Conservation (phyloP, 2,797 vertebrate genomes). For the Danio jaintianensis region DNA sequence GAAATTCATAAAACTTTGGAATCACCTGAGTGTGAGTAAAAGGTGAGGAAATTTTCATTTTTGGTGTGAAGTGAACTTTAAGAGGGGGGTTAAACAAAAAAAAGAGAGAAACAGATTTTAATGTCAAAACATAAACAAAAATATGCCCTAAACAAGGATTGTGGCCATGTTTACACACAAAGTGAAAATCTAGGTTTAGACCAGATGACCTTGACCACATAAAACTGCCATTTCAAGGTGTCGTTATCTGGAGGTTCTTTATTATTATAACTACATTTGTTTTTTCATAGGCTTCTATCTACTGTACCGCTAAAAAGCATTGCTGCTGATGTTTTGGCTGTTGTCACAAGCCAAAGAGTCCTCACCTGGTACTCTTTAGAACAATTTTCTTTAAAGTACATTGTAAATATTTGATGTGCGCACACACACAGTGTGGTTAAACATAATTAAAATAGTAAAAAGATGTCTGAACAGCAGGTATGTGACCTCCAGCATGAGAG, state of each 20-base stretch:
- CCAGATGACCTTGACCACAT: neutral
- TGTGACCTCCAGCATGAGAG: neutral
- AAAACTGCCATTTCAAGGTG: neutral
- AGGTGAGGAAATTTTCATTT: too few species aligned
- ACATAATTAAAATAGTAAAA: neutral
- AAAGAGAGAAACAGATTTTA: neutral
- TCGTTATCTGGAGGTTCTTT: conserved; percentile 2
- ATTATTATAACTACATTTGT: too few species aligned
- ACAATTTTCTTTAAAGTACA: neutral
- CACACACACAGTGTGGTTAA: neutral
- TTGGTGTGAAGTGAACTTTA: too few species aligned
- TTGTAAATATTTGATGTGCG: neutral
- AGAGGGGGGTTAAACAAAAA: too few species aligned
- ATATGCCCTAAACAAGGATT: neutral
- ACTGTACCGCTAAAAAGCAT: neutral
- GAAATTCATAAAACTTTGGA: too few species aligned
- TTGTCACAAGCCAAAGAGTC: neutral
- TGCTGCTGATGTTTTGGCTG: too few species aligned
- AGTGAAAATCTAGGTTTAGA: neutral
- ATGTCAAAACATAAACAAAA: neutral
- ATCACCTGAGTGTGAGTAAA: too few species aligned
- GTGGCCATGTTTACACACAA: neutral
- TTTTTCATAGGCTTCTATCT: neutral
- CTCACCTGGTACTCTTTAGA: neutral
- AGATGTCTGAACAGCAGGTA: conserved; percentile 6